These are phyloP conservation scores for Eristalis pertinax DNA, from an alignment of 2,888 invertebrate species.

Conservation along the genomic window DNA sequence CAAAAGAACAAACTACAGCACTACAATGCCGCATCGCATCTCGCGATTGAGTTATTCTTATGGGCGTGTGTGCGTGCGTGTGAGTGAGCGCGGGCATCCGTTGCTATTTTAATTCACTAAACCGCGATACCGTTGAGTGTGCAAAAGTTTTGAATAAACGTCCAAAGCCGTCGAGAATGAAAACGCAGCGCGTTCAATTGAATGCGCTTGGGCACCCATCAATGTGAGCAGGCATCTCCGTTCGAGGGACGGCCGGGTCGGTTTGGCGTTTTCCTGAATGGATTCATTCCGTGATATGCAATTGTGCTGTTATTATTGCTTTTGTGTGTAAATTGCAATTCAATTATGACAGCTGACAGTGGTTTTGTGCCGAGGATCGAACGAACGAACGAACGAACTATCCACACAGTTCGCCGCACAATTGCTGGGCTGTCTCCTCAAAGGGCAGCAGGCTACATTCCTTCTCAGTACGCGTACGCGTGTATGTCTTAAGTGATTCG, in stretches of 20 bases:
- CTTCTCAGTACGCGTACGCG: slow-evolving; percentile 32
- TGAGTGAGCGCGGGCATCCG: slow-evolving; percentile 34
- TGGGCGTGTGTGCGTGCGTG: background rate
- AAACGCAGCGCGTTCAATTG: slow-evolving; percentile 50
- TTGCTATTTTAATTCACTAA: slow-evolving; percentile 66
- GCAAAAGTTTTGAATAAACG: slow-evolving; percentile 46
- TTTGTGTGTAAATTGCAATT: slow-evolving; percentile 72
- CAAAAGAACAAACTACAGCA: background rate
- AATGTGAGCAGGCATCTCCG: slow-evolving; percentile 8
- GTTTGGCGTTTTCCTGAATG: slow-evolving; percentile 36
- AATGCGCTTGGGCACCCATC: slow-evolving; percentile 35
- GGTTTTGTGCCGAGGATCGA: slow-evolving; percentile 37
- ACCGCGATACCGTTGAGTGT: slow-evolving; percentile 42
- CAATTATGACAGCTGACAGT: slow-evolving; percentile 69
- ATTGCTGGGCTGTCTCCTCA: slow-evolving; percentile 2
- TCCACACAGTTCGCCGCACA: background rate
- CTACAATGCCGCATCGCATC: slow-evolving; percentile 13
- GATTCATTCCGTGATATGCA: slow-evolving; percentile 41
- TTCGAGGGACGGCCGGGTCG: too few species aligned
- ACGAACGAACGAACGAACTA: too few species aligned
- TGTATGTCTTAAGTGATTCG: slow-evolving; percentile 65
- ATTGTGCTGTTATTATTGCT: slow-evolving; percentile 61
- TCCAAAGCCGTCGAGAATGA: background rate
- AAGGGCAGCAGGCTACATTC: slow-evolving; percentile 53
- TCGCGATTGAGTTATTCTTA: slow-evolving; percentile 39